Evolutionary conservation across 2,113 vertebrate species (phyloP), one percentile per base, ranked within the genome.

Genomic region (Sorex fumeus): DNA sequence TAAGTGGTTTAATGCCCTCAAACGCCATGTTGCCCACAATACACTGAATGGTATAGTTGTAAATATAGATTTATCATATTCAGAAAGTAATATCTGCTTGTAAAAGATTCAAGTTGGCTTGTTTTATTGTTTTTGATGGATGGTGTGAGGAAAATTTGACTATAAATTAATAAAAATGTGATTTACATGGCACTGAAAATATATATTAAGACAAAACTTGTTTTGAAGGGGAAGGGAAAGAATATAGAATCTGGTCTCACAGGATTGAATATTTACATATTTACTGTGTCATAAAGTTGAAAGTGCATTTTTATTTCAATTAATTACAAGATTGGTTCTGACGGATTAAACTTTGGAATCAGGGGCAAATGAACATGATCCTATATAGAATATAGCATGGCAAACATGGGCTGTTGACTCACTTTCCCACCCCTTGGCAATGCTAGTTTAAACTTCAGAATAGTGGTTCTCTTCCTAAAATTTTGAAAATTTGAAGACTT

Each of bases 1-100:
- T 94, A 95, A 96, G 62, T 88, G 94, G 88, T 94, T 88, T 25
- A 66, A 96, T 32, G 28, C 34, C 71, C 87, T 96, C 95, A 93
- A 57, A 87, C 6, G 76, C 64, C 57, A 71, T 57, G 88, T 96
- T 94, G 91, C 71, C 87, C 75, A 67, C 30, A 77, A 88, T 92
- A 43, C 87, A 97, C 93, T 93, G n/a, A 77, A 85, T 64, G 79
- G 78, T 93, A 88, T 88, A 96, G 91, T 85, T 97, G 91, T 91
- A 96, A 91, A 91, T 91, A 84, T 69, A 97, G 97, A 97, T 94
- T 97, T 95, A 95, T 97, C 94, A 94, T 97, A 85, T 86, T 93
- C 64, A 87, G 87, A 92, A 87, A 94, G 6, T 40, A 90, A 27
- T 88, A 30, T 74, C n/a, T 93, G 6, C 64, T 62, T 82, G 50